phyloP scores from a whole-genome alignment of 2,888 invertebrate genomes.

The Drosophila sordidula region DNA sequence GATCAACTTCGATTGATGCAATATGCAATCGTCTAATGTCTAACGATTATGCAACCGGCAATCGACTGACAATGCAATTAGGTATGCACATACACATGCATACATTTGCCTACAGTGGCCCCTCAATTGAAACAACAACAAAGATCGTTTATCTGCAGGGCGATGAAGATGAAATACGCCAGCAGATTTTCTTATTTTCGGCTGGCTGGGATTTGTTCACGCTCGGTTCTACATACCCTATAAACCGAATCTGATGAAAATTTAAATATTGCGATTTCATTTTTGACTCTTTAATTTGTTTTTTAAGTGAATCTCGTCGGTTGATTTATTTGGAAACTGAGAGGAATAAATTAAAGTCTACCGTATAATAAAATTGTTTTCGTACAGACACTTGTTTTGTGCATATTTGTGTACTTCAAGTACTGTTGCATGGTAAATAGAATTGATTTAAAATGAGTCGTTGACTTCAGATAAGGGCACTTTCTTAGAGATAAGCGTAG shows the following conservation, averaged over 20 bases:
- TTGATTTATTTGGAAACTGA: background rate
- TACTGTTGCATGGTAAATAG: background rate
- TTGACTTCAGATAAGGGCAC: conserved; percentile 2
- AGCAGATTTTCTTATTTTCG: no score
- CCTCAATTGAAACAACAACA: background rate
- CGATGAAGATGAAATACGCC: background rate
- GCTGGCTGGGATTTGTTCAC: no score
- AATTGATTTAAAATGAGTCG: background rate
- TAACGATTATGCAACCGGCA: conserved; percentile 46
- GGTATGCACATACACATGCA: conserved; percentile 14
- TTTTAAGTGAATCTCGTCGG: background rate
- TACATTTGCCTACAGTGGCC: conserved; percentile 26
- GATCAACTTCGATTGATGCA: conserved; percentile 59
- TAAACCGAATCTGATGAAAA: background rate
- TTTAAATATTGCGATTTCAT: background rate
- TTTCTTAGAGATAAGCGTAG: conserved; percentile 3
- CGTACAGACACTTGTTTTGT: background rate
- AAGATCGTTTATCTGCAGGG: background rate
- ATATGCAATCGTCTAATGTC: conserved; percentile 20
- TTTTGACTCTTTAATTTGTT: background rate
- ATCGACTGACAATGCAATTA: conserved; percentile 46
- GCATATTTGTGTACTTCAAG: background rate
- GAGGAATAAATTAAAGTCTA: no score
- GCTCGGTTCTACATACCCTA: no score
- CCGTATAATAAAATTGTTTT: no score